phyloP scores from a whole-genome alignment of 2,888 invertebrate species.

The Orchesellides sinensis region DNA sequence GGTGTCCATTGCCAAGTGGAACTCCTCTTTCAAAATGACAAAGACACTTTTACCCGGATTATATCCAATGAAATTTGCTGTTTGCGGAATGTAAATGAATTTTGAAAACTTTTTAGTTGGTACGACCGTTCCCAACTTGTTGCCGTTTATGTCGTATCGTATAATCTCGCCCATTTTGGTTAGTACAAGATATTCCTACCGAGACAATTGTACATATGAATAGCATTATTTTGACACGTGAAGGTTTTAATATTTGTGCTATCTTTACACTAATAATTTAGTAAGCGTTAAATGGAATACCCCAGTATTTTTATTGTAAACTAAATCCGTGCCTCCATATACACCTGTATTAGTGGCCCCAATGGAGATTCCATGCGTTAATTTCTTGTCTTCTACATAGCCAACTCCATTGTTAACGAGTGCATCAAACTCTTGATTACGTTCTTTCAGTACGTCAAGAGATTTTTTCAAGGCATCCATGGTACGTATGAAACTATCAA shows the following conservation, averaged over 20 bases:
- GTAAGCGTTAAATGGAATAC: neutral
- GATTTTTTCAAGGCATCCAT: slow-evolving; percentile 70
- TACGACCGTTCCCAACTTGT: slow-evolving; percentile 50
- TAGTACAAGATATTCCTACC: slow-evolving; percentile 71
- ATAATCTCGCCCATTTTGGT: slow-evolving; percentile 70
- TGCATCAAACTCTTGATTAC: slow-evolving; percentile 59
- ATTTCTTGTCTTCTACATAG: slow-evolving; percentile 68
- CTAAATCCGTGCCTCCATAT: slow-evolving; percentile 71
- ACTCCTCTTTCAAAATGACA: slow-evolving; percentile 71
- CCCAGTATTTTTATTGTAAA: slow-evolving; percentile 69
- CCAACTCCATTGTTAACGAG: slow-evolving; percentile 71
- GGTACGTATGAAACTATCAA: slow-evolving; percentile 63
- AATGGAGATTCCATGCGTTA: slow-evolving; percentile 72
- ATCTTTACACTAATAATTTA: neutral
- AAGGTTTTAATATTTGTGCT: slow-evolving; percentile 2
- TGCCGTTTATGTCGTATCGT: slow-evolving; percentile 70
- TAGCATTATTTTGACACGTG: too few species aligned
- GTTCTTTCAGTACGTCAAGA: slow-evolving; percentile 62
- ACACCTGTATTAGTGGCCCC: slow-evolving; percentile 68
- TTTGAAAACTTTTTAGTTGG: slow-evolving; percentile 68
- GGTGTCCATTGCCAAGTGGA: slow-evolving; percentile 70
- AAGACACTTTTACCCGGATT: slow-evolving; percentile 70
- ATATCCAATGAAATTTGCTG: slow-evolving; percentile 68
- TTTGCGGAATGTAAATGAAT: slow-evolving; percentile 69
- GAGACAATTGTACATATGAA: too few species aligned